These are phyloP conservation scores for Poeciliopsis gracilis DNA, from an alignment of 2,797 vertebrate species.

Conservation along the genomic window DNA sequence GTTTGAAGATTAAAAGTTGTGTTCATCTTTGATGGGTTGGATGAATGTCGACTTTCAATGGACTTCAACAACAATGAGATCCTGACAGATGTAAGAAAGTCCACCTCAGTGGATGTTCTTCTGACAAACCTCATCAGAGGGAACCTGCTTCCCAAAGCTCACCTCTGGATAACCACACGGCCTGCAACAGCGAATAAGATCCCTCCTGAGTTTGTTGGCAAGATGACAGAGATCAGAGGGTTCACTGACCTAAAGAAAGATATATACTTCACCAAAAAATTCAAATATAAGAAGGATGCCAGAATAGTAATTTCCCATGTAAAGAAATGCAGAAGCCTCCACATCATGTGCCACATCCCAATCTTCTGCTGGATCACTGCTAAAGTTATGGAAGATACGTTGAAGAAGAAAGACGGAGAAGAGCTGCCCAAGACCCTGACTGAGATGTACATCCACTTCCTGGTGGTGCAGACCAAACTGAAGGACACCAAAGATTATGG, in stretches of 20 bases:
- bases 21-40: neutral
- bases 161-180: neutral
- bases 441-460: neutral
- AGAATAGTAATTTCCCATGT: neutral
- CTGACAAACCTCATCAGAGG: neutral
- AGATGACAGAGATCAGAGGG: neutral
- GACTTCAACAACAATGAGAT: neutral
- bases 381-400: neutral
- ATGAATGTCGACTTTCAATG: neutral
- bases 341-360: constrained; percentile 2
- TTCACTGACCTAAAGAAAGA: neutral
- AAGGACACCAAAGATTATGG: neutral
- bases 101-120: neutral
- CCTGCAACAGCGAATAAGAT: neutral
- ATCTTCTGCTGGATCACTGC: neutral
- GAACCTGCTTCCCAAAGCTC: neutral
- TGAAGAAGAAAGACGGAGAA: neutral
- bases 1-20: neutral
- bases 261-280: neutral
- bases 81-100: neutral
- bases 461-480: neutral
- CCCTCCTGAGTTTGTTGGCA: neutral
- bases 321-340: neutral
- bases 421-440: neutral
- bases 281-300: neutral